phyloP scores from a whole-genome alignment of 1,140 invertebrate genomes.

The Ylistrum balloti region DNA sequence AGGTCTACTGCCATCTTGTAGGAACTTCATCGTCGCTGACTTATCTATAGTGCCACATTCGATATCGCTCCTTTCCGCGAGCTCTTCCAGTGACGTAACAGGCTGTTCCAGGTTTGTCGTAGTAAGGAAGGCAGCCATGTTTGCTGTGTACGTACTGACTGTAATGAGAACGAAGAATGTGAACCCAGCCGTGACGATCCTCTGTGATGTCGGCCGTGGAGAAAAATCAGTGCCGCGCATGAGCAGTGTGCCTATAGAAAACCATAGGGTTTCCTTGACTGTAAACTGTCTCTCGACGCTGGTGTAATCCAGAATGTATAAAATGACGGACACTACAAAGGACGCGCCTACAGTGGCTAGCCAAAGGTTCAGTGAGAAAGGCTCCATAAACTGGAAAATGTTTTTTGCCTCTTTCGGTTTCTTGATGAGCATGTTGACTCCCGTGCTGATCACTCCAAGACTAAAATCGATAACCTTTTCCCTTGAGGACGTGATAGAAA shows the following conservation, averaged over 20 bases:
- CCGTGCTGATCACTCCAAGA: slow-evolving; percentile 75
- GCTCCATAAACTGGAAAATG: slow-evolving; percentile 78
- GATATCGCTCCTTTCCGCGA: slow-evolving; percentile 69
- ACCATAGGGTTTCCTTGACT: slow-evolving; percentile 71
- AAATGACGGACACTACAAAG: slow-evolving; percentile 68
- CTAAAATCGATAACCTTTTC: slow-evolving; percentile 77
- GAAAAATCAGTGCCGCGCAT: slow-evolving; percentile 79
- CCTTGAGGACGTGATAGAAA: slow-evolving; percentile 77
- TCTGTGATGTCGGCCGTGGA: slow-evolving; percentile 74
- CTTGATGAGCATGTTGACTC: slow-evolving; percentile 73
- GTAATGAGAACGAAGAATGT: slow-evolving; percentile 80
- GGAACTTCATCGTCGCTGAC: slow-evolving; percentile 77
- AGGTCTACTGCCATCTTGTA: slow-evolving; percentile 64
- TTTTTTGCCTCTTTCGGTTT: slow-evolving; percentile 69
- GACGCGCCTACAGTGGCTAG: slow-evolving; percentile 76
- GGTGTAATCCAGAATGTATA: slow-evolving; percentile 71
- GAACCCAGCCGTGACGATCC: slow-evolving; percentile 79
- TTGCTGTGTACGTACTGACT: slow-evolving; percentile 80
- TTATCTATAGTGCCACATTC: slow-evolving; percentile 73
- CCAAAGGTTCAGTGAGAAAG: slow-evolving; percentile 76
- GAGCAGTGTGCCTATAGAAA: slow-evolving; percentile 73
- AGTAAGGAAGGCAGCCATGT: slow-evolving; percentile 81
- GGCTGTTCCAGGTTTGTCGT: slow-evolving; percentile 76
- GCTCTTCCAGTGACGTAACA: slow-evolving; percentile 75
- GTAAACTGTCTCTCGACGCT: slow-evolving; percentile 68